Evolutionary conservation across 2,113 vertebrate genomes (phyloP), one percentile per base, ranked within the genome.

Genomic region (Hystrix brachyura): DNA sequence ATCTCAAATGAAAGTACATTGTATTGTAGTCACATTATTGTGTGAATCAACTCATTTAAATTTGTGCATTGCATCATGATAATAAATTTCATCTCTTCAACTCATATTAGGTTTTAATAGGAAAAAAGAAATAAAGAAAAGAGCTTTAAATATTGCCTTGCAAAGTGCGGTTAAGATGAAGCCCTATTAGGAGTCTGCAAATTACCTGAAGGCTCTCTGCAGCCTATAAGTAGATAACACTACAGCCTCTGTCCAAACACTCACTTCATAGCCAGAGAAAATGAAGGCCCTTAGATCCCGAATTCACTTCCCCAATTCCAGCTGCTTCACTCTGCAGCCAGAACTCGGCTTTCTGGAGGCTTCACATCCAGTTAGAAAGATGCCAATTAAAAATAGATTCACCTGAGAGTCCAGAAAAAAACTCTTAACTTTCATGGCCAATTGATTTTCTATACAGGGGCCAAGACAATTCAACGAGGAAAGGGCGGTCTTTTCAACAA

Each of bases 291-390:
- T 51, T 67, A 43, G 60, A 84, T 80, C 5, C 23, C 81, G 53
- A 65, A 59, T 71, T 91, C 62, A 74, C 25, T 34, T 88, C 67
- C 78, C 46, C 81, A 59, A 12, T 34, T 83, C n/a, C 51, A 87
- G 65, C n/a, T 95, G 69, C 64, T 93, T 91, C 76, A 69, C 27
- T 59, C 38, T 14, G 32, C 38, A 93, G 11, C 29, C 27, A 60
- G 32, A 67, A 25, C 23, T 59, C 60, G 79, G 29, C 25, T 86
- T 65, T 93, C n/a, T 72, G 51, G 65, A 92, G 51, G 25, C 43
- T 90, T 82, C 64, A 59, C 18, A 38, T 21, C 62, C 64, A 7
- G 19, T 87, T 64, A 97, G 62, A 90, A 95, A 97, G 64, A 95
- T 21, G n/a, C 10, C 29, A 76, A n/a, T 93, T 74, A 81, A 81